Evolutionary conservation across 2,888 invertebrate species (phyloP).

Genomic region (Athripsodes cinereus): DNA sequence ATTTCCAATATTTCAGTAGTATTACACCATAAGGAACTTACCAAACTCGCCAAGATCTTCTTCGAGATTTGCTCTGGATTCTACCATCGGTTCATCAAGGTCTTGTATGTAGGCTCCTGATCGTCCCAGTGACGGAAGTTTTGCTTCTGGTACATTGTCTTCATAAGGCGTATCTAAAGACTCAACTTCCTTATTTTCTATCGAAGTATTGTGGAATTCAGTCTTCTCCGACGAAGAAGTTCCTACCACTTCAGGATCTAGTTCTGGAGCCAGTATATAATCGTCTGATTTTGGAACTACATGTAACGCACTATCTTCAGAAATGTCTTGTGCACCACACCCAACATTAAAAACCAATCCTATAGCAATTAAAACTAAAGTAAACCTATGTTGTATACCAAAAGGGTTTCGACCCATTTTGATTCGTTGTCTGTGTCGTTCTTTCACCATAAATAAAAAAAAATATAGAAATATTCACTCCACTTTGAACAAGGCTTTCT

Average conservation of each 20-base stretch:
- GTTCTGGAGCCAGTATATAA: conserved; percentile 1
- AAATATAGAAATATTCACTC: not conserved
- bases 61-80: not conserved
- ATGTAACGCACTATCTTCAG: not conserved
- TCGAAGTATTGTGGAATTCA: not conserved
- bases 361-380: conserved; percentile 7
- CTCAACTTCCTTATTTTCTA: not conserved
- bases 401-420: conserved; percentile 21
- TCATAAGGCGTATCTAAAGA: not conserved
- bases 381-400: not conserved
- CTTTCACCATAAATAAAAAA: no score
- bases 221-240: not conserved
- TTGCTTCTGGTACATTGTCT: conserved; percentile 4
- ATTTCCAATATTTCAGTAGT: no score
- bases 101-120: not conserved
- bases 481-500: not conserved
- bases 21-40: no score
- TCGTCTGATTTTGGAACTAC: conserved; percentile 1
- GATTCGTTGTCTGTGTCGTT: not conserved
- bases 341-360: conserved; percentile 11
- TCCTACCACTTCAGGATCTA: not conserved
- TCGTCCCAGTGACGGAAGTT: not conserved
- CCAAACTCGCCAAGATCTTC: not conserved
- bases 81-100: not conserved
- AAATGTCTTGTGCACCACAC: conserved; percentile 15